Conservation (phyloP, 2,113 vertebrate species). For the Hydropotes inermis region DNA sequence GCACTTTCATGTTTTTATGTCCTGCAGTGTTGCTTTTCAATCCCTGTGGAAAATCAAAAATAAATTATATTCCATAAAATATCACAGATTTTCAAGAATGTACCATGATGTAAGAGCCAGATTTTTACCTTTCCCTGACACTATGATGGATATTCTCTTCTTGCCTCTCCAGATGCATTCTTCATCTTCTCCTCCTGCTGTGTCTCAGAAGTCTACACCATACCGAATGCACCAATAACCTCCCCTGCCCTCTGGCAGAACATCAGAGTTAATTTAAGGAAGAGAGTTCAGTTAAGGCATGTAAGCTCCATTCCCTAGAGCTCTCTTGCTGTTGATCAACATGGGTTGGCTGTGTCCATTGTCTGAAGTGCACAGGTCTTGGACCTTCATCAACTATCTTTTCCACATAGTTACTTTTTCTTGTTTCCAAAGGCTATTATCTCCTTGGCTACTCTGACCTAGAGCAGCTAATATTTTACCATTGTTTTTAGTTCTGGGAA, state of each 20-base stretch:
- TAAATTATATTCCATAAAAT: not conserved
- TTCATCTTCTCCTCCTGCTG: not conserved
- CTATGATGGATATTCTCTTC: not conserved
- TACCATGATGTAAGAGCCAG: not conserved
- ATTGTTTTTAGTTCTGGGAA: not conserved
- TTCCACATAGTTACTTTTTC: not conserved
- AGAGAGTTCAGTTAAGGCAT: rapidly evolving
- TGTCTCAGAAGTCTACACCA: not conserved
- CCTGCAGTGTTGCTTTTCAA: not conserved
- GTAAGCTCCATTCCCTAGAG: too few relatives aligned
- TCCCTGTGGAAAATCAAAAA: not conserved
- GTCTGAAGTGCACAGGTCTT: not conserved
- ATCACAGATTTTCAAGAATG: not conserved
- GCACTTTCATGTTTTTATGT: not conserved
- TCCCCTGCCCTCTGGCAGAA: not conserved
- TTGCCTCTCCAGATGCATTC: not conserved
- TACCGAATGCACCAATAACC: not conserved
- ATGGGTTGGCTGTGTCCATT: not conserved
- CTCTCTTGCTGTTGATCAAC: not conserved
- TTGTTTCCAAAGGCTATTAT: not conserved
- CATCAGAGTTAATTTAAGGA: not conserved
- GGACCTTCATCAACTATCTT: not conserved
- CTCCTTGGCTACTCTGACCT: not conserved
- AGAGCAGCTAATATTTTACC: not conserved
- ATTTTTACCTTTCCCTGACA: not conserved